Evolutionary conservation across 2,888 invertebrate genomes (phyloP).

Genomic region (Ernsta delagoae): DNA sequence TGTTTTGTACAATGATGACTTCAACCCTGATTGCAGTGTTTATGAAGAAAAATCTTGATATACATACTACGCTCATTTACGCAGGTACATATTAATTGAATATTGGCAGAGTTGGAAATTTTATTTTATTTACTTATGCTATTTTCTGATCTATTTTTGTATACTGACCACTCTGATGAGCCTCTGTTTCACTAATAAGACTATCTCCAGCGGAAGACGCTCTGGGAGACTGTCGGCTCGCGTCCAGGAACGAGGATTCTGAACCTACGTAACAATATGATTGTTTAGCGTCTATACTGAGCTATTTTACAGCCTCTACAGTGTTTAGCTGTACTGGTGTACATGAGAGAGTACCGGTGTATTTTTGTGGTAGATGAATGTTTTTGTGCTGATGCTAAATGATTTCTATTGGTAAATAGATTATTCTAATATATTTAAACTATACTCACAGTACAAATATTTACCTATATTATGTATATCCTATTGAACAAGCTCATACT

Average conservation of each 20-base stretch:
- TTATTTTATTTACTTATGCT: neutral
- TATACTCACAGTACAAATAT: too few relatives aligned
- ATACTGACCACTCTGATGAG: constrained; percentile 80
- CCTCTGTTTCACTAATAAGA: constrained; percentile 77
- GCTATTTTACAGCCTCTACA: constrained; percentile 37
- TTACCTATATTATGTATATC: too few relatives aligned
- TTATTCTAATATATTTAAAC: too few relatives aligned
- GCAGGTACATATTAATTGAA: too few relatives aligned
- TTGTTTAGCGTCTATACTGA: constrained; percentile 58
- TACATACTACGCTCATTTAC: too few relatives aligned
- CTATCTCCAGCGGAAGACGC: constrained; percentile 80
- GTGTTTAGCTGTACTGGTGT: neutral
- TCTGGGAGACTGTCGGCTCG: constrained; percentile 76
- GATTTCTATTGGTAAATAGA: too few relatives aligned
- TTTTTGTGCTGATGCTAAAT: neutral
- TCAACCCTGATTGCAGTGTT: too few relatives aligned
- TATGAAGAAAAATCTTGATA: too few relatives aligned
- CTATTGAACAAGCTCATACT: too few relatives aligned
- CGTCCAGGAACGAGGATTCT: constrained; percentile 78
- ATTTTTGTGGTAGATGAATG: neutral
- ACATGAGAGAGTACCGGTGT: neutral
- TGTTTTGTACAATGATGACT: too few relatives aligned
- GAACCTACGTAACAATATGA: constrained; percentile 63
- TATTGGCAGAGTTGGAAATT: too few relatives aligned
- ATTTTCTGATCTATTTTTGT: constrained; percentile 22